Evolutionary conservation across 1,140 invertebrate genomes (phyloP).

Genomic region (Bombus terrestris): DNA sequence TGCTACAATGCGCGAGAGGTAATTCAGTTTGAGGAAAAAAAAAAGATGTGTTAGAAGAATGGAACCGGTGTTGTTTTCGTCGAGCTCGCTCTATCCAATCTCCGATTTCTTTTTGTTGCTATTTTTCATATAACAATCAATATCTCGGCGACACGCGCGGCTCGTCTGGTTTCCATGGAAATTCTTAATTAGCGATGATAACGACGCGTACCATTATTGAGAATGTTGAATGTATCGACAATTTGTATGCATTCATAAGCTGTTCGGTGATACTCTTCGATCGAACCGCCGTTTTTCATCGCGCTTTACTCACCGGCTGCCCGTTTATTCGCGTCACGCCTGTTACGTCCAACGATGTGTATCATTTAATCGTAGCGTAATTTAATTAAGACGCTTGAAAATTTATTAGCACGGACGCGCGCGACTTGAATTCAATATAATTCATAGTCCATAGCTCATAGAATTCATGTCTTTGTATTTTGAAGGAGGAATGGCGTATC

Average conservation of each 20-base stretch:
- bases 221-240: conserved; percentile 7
- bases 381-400: background rate
- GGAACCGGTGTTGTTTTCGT: background rate
- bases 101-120: background rate
- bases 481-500: conserved; percentile 68
- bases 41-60: background rate
- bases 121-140: conserved; percentile 24
- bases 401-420: background rate
- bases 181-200: conserved; percentile 50
- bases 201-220: conserved; percentile 32
- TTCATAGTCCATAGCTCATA: background rate
- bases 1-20: conserved; percentile 81
- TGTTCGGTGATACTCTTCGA: background rate
- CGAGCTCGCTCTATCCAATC: background rate
- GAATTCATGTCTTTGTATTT: background rate
- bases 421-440: background rate
- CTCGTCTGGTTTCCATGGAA: conserved; percentile 46
- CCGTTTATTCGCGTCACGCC: background rate
- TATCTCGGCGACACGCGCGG: conserved; percentile 4
- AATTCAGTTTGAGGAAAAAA: conserved; percentile 23
- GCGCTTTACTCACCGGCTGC: background rate
- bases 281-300: conserved; percentile 18
- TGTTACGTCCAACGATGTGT: background rate
- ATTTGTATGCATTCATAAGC: conserved; percentile 19
- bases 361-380: background rate